Percentiles rank a stretch among this genome's conserved stretches.
These are phyloP conservation scores for Podarcis cretensis DNA, from an alignment of 2,113 vertebrate genomes.

Conservation along the genomic window DNA sequence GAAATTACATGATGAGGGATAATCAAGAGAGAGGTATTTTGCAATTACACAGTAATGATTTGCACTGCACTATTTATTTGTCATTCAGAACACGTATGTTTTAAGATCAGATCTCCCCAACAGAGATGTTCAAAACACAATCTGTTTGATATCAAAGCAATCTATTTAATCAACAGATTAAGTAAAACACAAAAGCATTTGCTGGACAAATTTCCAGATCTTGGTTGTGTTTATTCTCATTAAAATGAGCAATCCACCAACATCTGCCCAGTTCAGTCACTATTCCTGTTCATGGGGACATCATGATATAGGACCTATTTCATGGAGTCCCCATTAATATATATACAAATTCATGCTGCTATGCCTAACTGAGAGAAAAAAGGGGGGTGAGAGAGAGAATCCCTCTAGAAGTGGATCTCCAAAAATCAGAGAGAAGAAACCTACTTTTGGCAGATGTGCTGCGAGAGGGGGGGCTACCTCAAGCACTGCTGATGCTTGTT, in stretches of 20 bases:
- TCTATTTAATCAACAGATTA: constrained; percentile 29
- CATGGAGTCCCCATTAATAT: too few species aligned
- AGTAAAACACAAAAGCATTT: constrained; percentile 17
- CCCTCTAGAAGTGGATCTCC: too few species aligned
- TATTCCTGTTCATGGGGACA: background rate
- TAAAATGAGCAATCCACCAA: constrained; percentile 2
- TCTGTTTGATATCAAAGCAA: constrained; percentile 29
- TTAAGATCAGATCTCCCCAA: constrained; percentile 7
- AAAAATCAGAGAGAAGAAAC: too few species aligned
- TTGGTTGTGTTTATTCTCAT: constrained; percentile 2
- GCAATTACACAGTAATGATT: background rate
- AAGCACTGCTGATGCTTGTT: too few species aligned
- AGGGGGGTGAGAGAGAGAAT: too few species aligned
- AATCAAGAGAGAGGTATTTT: background rate
- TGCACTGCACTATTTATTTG: background rate
- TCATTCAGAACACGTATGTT: background rate
- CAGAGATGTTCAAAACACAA: constrained; percentile 23
- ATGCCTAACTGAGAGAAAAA: too few species aligned
- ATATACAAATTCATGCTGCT: too few species aligned
- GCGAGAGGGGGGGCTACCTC: too few species aligned
- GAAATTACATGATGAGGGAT: background rate
- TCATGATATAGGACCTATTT: background rate
- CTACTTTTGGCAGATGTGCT: too few species aligned
- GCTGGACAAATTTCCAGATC: background rate
- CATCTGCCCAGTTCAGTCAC: background rate